Conservation (phyloP, 2,113 vertebrate genomes). For the Gnathonemus longibarbis region DNA sequence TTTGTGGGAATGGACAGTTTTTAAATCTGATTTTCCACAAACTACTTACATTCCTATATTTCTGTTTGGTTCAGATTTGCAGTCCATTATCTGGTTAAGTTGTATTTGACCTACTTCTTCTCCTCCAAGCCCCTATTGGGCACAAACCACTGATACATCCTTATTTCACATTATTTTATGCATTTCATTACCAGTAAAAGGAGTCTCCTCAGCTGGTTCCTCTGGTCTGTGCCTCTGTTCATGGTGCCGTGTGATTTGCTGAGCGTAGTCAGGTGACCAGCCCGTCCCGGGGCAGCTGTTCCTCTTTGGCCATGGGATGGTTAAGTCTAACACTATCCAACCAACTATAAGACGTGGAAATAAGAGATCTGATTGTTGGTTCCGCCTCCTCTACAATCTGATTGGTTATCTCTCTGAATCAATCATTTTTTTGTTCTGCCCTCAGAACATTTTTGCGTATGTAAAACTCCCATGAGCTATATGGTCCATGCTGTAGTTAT, state of each 20-base stretch:
- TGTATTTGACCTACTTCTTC: background rate
- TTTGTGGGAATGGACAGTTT: background rate
- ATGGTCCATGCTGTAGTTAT: background rate
- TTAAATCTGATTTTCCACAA: background rate
- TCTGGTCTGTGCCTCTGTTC: constrained; percentile 10
- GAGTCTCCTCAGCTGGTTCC: background rate
- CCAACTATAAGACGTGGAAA: background rate
- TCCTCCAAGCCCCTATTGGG: constrained; percentile 1
- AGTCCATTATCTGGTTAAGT: constrained; percentile 14
- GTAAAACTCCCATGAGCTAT: background rate
- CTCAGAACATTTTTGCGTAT: background rate
- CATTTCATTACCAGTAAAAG: constrained; percentile 11
- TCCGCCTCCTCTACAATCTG: background rate
- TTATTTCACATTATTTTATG: constrained; percentile 23
- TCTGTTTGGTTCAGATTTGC: background rate
- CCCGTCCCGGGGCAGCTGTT: background rate
- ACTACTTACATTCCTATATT: background rate
- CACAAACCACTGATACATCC: constrained; percentile 5
- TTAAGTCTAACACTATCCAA: background rate
- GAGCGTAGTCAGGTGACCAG: background rate
- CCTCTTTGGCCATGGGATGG: background rate
- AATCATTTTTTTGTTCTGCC: no score
- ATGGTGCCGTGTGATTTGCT: constrained; percentile 17
- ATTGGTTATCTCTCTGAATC: background rate
- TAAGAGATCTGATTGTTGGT: background rate